Conservation (phyloP, 2,797 vertebrate species). For the Neopelma chrysocephalum region DNA sequence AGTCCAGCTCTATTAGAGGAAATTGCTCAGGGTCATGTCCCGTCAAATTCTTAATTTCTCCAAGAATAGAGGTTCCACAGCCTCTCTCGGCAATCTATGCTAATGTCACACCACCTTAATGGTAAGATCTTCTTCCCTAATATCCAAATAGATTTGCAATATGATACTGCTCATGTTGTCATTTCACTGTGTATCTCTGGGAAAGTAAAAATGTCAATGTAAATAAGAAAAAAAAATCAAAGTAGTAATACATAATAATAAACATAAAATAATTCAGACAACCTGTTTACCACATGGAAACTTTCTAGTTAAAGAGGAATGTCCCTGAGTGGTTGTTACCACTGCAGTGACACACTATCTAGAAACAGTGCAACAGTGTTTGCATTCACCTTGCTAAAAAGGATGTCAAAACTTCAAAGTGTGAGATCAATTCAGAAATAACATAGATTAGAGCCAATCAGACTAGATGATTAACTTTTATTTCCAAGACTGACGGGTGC, state of each 20-base stretch:
- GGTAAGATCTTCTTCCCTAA: background rate
- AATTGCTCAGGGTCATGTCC: background rate
- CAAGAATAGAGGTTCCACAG: accelerated
- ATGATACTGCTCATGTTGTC: background rate
- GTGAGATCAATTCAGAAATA: background rate
- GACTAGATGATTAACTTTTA: background rate
- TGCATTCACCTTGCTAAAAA: background rate
- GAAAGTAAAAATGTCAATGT: background rate
- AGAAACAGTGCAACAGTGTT: background rate
- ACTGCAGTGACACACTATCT: background rate
- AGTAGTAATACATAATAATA: background rate
- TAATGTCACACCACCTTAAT: background rate
- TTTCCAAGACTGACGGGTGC: background rate
- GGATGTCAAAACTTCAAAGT: background rate
- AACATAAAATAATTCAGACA: background rate
- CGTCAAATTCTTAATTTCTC: background rate
- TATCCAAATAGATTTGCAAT: background rate
- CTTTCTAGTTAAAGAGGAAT: background rate
- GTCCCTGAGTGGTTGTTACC: background rate
- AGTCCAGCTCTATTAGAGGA: background rate
- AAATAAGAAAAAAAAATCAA: background rate
- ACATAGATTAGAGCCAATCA: background rate
- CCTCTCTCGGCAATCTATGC: background rate
- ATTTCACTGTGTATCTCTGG: background rate
- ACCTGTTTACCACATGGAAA: background rate